phyloP scores from a whole-genome alignment of 2,888 invertebrate species.

The Drosophila subquinaria region DNA sequence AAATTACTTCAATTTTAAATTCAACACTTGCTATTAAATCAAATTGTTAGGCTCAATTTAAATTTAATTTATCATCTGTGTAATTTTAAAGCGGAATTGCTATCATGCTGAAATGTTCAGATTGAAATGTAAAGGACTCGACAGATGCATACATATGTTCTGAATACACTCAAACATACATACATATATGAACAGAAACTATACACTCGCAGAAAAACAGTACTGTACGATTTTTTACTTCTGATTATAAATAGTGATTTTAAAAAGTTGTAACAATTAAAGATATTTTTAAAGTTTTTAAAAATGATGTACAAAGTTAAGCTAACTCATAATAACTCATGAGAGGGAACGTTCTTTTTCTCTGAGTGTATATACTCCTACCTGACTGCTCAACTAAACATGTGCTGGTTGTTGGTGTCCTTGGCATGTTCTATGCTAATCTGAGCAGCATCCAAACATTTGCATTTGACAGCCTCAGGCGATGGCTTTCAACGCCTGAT shows the following conservation, averaged over 20 bases:
- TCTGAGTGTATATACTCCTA: conserved; percentile 2
- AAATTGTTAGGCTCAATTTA: neutral
- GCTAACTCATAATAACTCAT: neutral
- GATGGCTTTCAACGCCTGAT: conserved; percentile 50
- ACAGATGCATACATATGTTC: conserved; percentile 1
- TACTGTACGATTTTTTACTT: neutral
- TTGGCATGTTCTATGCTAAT: conserved; percentile 72
- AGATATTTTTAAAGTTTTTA: neutral
- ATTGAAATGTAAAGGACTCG: conserved; percentile 3
- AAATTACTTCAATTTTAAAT: neutral
- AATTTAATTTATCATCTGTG: conserved; percentile 4
- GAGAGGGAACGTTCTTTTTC: neutral
- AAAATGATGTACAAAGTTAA: neutral
- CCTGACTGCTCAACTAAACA: conserved; percentile 2
- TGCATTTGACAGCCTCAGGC: conserved; percentile 67
- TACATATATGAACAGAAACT: neutral
- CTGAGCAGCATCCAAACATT: conserved; percentile 60
- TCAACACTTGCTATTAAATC: neutral
- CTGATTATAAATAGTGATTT: neutral
- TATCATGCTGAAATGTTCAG: neutral
- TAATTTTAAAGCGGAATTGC: neutral
- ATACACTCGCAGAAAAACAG: neutral
- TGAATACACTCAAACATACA: neutral
- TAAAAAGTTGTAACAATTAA: neutral
- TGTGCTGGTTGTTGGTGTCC: conserved; percentile 45